A percentile compares a stretch with the other conserved stretches of the same genome.
Evolutionary conservation across 1,140 invertebrate genomes (phyloP).

Genomic region (Pemphigus obesinymphae): DNA sequence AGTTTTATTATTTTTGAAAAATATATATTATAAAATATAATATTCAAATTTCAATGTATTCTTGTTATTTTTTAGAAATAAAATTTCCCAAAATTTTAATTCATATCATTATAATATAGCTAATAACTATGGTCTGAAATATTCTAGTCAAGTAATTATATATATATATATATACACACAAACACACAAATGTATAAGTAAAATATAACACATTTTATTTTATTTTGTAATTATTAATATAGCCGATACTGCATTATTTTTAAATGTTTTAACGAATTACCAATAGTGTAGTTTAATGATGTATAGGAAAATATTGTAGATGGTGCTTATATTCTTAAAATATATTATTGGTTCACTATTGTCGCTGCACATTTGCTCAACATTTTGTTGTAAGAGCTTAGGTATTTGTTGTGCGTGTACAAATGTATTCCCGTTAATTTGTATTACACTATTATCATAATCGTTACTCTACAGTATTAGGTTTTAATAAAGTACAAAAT

Average conservation of each 20-base stretch:
- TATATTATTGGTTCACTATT: background rate
- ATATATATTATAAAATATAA: background rate
- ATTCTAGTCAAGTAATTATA: background rate
- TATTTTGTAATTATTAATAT: background rate
- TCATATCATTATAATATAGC: conserved; percentile 20
- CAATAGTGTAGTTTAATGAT: background rate
- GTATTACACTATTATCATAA: background rate
- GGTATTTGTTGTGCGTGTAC: background rate
- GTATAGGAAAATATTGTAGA: background rate
- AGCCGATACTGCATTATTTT: background rate
- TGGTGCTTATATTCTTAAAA: background rate
- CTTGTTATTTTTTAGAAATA: background rate
- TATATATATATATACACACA: background rate
- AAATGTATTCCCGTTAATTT: background rate
- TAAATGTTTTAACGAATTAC: background rate
- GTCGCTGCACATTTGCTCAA: conserved; percentile 12
- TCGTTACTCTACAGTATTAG: background rate
- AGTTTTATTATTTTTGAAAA: background rate
- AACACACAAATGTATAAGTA: no score
- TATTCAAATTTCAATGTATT: background rate
- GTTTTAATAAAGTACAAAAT: conserved; percentile 13
- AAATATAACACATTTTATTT: background rate
- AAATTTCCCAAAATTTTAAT: background rate
- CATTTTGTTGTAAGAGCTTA: background rate
- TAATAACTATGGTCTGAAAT: conserved; percentile 5